Base-by-base conservation (phyloP, 2,113 vertebrate genomes). In the Ondatra zibethicus region DNA sequence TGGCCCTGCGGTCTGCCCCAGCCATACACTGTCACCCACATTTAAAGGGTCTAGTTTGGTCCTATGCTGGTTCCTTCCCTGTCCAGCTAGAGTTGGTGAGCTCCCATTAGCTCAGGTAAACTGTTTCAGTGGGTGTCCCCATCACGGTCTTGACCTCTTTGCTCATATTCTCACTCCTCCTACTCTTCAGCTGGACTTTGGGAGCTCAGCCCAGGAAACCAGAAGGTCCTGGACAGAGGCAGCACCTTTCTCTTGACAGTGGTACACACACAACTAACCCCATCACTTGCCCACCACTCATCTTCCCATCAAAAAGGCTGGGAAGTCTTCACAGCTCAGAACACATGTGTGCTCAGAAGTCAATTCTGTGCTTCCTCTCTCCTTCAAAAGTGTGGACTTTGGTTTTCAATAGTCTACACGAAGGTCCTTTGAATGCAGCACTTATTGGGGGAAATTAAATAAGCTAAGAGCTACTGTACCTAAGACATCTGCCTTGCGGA, bases 261-360 rank as follows among this genome's bases (percentile, higher is more conserved):
- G 93, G 88, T 85, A 58, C 52, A 23, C 61, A 93, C 45, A 93
- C 88, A 95, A 92, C 70, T 55, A 68, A 81, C 77, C 94, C 92
- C 95, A 73, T 97, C 90, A 95, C 90, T 72, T 95, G 95, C 92
- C 92, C 75, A 88, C 93, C 66, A 81, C 72, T 85, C 88, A 94
- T 92, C 96, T 95, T 94, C 84, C 94, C 92, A 72, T 68, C 95
- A 81, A 76, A 95, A 86, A 95, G 80, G 63, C 92, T 95, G 94
- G 91, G 94, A 97, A 95, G 93, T 92, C 95, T 91, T 97, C 94
- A 93, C 94, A 85, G 93, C 91, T 97, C 88, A 95, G 91, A 97
- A 96, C 91, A 94, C 88, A 94, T 76, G 91, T 95, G 92, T 96
- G 95, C 97, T 96, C 96, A 93, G 66, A 96, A 96, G 89, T 95